phyloP scores from a whole-genome alignment of 2,888 invertebrate genomes.

The Apoderus coryli region DNA sequence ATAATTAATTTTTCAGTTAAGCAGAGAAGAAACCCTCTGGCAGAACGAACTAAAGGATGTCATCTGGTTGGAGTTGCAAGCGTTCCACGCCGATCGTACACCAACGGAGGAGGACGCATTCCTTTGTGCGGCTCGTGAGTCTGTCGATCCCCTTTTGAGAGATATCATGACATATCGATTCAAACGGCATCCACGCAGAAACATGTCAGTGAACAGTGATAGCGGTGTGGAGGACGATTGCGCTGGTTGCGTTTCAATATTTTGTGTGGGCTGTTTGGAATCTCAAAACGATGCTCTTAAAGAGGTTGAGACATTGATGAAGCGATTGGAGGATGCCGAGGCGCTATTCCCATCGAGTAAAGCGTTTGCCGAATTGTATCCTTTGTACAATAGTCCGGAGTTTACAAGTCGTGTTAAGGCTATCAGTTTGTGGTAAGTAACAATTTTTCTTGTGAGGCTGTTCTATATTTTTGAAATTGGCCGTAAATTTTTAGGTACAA shows the following conservation, averaged over 20 bases:
- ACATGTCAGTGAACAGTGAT: conserved; percentile 24
- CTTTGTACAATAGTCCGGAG: conserved; percentile 46
- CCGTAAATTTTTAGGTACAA: no score
- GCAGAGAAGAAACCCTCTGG: conserved; percentile 75
- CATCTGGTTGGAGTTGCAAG: conserved; percentile 84
- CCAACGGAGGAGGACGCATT: conserved; percentile 65
- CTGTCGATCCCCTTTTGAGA: conserved; percentile 52
- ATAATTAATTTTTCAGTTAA: conserved; percentile 42
- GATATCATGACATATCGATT: conserved; percentile 66
- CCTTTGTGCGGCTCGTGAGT: conserved; percentile 57
- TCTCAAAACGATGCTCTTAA: conserved; percentile 60
- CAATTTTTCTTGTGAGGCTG: no score
- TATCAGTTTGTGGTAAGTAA: conserved; percentile 85
- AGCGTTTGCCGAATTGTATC: conserved; percentile 61
- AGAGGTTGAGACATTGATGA: conserved; percentile 57
- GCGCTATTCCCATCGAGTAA: conserved; percentile 72
- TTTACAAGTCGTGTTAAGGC: conserved; percentile 59
- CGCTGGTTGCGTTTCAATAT: conserved; percentile 57
- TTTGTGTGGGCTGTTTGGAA: conserved; percentile 53
- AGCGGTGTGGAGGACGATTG: conserved; percentile 35
- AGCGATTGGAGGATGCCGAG: conserved; percentile 60
- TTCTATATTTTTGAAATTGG: no score
- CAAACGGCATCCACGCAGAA: conserved; percentile 17
- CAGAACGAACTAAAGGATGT: conserved; percentile 80
- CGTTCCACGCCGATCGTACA: conserved; percentile 62